Conservation (phyloP, 2,888 invertebrate genomes). For the Drosophila flavopinicola region DNA sequence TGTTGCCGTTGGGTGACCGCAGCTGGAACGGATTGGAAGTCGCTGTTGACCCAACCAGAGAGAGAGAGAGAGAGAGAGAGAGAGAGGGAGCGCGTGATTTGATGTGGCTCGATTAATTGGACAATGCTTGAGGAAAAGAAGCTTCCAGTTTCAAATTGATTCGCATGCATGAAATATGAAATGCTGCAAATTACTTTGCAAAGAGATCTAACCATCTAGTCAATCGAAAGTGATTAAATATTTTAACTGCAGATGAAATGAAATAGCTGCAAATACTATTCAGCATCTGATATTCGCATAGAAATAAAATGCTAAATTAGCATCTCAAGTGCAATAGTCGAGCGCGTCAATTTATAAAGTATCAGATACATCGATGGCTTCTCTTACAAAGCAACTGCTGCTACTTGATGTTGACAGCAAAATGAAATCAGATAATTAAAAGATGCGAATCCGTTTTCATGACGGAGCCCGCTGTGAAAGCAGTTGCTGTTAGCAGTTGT, state of each 20-base stretch:
- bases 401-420: too few species aligned
- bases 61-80: too few species aligned
- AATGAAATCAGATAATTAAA: conserved; percentile 4
- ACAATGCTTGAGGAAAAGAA: not conserved
- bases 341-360: not conserved
- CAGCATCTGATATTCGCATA: too few species aligned
- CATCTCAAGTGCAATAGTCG: not conserved
- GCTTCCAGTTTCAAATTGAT: too few species aligned
- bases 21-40: not conserved
- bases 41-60: conserved; percentile 30
- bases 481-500: conserved; percentile 10
- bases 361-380: not conserved
- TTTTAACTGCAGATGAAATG: too few species aligned
- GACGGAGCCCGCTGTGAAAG: too few species aligned
- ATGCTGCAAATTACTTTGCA: too few species aligned
- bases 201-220: too few species aligned
- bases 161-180: too few species aligned
- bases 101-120: conserved; percentile 64
- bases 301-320: not conserved
- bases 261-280: too few species aligned
- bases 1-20: not conserved
- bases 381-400: not conserved
- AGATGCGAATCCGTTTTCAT: not conserved
- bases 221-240: too few species aligned
- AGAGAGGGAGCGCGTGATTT: conserved; percentile 59